Evolutionary conservation across 2,888 invertebrate species (phyloP), one percentile per base, ranked within the genome.

Genomic region (Caenorhabditis doughertyi): DNA sequence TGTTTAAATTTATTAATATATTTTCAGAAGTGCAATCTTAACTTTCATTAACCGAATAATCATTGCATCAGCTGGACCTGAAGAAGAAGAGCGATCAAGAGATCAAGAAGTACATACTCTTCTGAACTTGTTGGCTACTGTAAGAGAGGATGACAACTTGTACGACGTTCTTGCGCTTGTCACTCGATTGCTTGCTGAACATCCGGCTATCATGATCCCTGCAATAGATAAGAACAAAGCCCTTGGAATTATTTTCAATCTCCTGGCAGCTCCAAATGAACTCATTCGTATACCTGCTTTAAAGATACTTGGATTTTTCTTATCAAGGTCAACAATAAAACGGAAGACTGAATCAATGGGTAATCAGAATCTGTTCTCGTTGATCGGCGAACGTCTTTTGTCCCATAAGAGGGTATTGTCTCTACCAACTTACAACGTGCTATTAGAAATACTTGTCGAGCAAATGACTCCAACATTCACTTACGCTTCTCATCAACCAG

Each of bases 331-430:
- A 92, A 99, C 99, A 87, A 96, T 97, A 93, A 99, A 98, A 93
- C 94, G 99, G 90, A 99, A 99, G 93, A 97, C 97, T 93, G 99
- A 99, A 93, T 97, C 98, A 71, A 97, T 99, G 97, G 96, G 96
- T 87, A 97, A 98, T 1, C 96, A 97, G 93, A 99, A 99, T 94
- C 94, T 99, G 92, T 98, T 98, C 94, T 97, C 98, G 29, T 93
- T 99, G 91, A 94, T 99, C 89, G 96, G 97, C 42, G 97, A 97
- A 92, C 94, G 98, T 86, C 94, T 99, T 89, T 94, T 96, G 89
- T 93, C 96, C 74, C 95, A 96, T 92, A 96, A 96, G 92, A 96
- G 96, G 92, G 95, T 95, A 11, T 94, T 99, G 73, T 95, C 97
- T 65, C 94, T 98, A 93, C 95, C 97, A 62, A 97, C 97, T 1